Percentiles rank a stretch among this genome's conserved stretches.
These are phyloP conservation scores for Desoria tigrina DNA, from an alignment of 2,888 invertebrate species.

Conservation along the genomic window DNA sequence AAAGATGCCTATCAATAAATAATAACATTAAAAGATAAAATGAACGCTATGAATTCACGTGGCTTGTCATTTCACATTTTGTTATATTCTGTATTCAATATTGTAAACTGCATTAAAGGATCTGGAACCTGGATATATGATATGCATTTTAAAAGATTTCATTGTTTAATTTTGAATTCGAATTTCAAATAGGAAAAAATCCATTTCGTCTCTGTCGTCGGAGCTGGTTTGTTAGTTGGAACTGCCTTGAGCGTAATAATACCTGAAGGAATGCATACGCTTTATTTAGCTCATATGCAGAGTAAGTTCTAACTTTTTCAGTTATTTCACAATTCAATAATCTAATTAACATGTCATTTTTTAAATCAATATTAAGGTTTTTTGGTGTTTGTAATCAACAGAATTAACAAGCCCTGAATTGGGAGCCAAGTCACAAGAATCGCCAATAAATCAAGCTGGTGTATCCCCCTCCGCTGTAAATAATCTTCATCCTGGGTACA, in stretches of 20 bases:
- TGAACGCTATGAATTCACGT: too few species aligned
- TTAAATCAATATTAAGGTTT: too few species aligned
- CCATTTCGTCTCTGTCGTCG: conserved; percentile 89
- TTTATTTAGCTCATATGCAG: conserved; percentile 59
- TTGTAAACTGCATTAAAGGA: too few species aligned
- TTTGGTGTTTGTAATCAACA: too few species aligned
- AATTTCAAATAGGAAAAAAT: conserved; percentile 79
- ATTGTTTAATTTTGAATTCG: conserved; percentile 22
- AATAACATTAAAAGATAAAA: conserved; percentile 22
- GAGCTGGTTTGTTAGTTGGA: conserved; percentile 94
- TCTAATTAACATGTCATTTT: too few species aligned
- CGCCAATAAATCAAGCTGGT: background rate
- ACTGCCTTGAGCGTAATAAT: conserved; percentile 97
- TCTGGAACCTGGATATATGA: too few species aligned
- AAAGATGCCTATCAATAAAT: background rate
- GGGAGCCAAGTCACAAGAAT: background rate
- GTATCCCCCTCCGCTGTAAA: background rate
- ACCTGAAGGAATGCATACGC: conserved; percentile 92
- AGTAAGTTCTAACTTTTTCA: conserved; percentile 33
- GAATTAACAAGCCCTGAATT: too few species aligned
- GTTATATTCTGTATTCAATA: too few species aligned
- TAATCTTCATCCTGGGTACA: background rate
- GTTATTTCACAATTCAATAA: too few species aligned
- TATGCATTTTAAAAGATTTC: too few species aligned
- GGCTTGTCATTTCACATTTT: too few species aligned